phyloP scores from a whole-genome alignment of 2,888 invertebrate genomes.

The Mythimna vitellina region DNA sequence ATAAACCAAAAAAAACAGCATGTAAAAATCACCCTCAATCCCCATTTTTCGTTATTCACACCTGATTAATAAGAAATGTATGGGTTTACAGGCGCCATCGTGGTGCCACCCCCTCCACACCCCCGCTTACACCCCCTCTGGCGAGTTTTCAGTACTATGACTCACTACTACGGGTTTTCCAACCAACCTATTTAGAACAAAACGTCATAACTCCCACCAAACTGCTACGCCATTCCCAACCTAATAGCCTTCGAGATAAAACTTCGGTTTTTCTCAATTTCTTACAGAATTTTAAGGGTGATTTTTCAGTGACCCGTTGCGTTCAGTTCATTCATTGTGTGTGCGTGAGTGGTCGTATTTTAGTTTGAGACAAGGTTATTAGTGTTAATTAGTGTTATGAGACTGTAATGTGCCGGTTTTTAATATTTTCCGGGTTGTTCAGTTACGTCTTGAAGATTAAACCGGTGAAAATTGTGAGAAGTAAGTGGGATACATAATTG shows the following conservation, averaged over 20 bases:
- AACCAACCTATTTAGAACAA: slow-evolving; percentile 25
- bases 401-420: slow-evolving; percentile 72
- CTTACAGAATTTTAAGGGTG: slow-evolving; percentile 53
- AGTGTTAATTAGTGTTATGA: slow-evolving; percentile 59
- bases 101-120: slow-evolving; percentile 24
- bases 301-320: slow-evolving; percentile 52
- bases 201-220: slow-evolving; percentile 48
- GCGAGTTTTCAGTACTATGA: slow-evolving; percentile 61
- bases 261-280: slow-evolving; percentile 39
- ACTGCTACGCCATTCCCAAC: slow-evolving; percentile 46
- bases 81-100: slow-evolving; percentile 54
- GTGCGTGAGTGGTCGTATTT: slow-evolving; percentile 62
- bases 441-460: slow-evolving; percentile 60
- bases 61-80: slow-evolving; percentile 67
- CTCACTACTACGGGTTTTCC: slow-evolving; percentile 64
- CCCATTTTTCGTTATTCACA: slow-evolving; percentile 62
- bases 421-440: slow-evolving; percentile 61
- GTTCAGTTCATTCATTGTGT: slow-evolving; percentile 64
- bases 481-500: slow-evolving; percentile 50
- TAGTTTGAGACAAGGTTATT: slow-evolving; percentile 48
- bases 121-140: slow-evolving; percentile 10
- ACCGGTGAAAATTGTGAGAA: slow-evolving; percentile 49
- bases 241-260: slow-evolving; percentile 56
- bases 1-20: slow-evolving; percentile 39
- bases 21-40: slow-evolving; percentile 47